Evolutionary conservation across 1,140 invertebrate species (phyloP), one percentile per base, ranked within the genome.

Genomic region (Atta cephalotes): DNA sequence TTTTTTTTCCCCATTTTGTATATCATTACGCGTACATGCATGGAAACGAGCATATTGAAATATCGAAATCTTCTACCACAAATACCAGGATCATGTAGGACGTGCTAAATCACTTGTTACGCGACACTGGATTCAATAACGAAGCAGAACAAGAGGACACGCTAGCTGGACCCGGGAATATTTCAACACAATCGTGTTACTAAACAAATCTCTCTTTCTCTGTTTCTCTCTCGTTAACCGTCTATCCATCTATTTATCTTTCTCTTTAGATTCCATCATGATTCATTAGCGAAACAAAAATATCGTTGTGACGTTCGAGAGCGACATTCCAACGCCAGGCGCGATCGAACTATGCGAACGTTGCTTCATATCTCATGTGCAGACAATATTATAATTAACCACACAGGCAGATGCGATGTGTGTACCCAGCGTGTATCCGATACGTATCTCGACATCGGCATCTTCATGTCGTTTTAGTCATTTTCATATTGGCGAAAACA

Each of bases 51-150:
- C 18, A 35, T 31, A 74, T 74, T 82, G 68, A 82, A 74, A 49
- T 72, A 18, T 74, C 5, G 14, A 16, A 31, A 25, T 25, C 49
- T 39, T 58, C 35, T 39, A 65, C 25, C 53, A 25, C 31, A 80
- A 65, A 80, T 39, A 56, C 60, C 49, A 71, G 39, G 39, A 74
- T 82, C 21, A 31, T 49, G 68, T 82, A 58, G 35, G 25, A 39
- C 28, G 39, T 84, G 14, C 25, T 62, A 84, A 84, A 84, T 84
- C 70, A 84, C 70, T 76, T 76, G 80, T 84, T 60, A 84, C 39
- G 39, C 56, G 70, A 76, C 39, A 84, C 56, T 51, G 49, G 25
- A 56, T 76, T 74, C 70, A 76, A 49, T 62, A 70, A 82, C 39
- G 68, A 82, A n/a, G 56, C 39, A 62, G 70, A 84, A 14, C 80